These are phyloP conservation scores for Acromyrmex heyeri DNA, from an alignment of 1,140 invertebrate species.

Conservation along the genomic window DNA sequence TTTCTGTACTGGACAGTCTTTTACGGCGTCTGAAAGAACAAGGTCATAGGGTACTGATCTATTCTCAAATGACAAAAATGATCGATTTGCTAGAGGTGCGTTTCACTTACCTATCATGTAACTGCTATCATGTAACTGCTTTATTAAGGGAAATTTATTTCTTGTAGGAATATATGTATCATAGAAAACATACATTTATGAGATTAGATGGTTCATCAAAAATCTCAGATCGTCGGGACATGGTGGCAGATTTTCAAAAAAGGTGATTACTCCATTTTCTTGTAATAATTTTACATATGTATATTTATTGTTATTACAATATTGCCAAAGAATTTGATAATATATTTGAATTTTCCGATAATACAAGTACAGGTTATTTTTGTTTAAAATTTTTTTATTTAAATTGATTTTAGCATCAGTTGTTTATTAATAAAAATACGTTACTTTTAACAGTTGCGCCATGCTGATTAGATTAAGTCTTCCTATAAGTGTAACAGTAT, in stretches of 20 bases:
- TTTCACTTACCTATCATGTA: neutral
- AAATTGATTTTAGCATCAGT: neutral
- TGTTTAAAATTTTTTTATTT: neutral
- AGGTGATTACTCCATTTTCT: slow-evolving; percentile 81
- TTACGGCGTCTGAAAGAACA: slow-evolving; percentile 93
- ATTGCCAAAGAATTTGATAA: neutral
- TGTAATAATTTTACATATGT: neutral
- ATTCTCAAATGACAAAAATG: slow-evolving; percentile 99
- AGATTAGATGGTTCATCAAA: slow-evolving; percentile 96
- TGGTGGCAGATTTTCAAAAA: slow-evolving; percentile 97
- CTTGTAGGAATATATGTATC: slow-evolving; percentile 96
- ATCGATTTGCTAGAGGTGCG: slow-evolving; percentile 97
- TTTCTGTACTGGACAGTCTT: slow-evolving; percentile 95
- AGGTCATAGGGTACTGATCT: slow-evolving; percentile 97
- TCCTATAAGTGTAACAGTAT: slow-evolving; percentile 34
- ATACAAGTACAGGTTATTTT: neutral
- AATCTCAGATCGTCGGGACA: slow-evolving; percentile 96
- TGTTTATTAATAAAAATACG: slow-evolving; percentile 50
- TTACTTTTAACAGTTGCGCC: slow-evolving; percentile 12
- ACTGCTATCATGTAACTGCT: neutral
- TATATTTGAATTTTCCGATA: neutral
- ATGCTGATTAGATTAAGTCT: slow-evolving; percentile 46
- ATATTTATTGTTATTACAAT: neutral
- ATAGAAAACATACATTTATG: slow-evolving; percentile 97
- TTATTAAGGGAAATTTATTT: slow-evolving; percentile 9